Evolutionary conservation across 2,888 invertebrate genomes (phyloP), one percentile per base, ranked within the genome.

Genomic region (Cerastis rubricosa): DNA sequence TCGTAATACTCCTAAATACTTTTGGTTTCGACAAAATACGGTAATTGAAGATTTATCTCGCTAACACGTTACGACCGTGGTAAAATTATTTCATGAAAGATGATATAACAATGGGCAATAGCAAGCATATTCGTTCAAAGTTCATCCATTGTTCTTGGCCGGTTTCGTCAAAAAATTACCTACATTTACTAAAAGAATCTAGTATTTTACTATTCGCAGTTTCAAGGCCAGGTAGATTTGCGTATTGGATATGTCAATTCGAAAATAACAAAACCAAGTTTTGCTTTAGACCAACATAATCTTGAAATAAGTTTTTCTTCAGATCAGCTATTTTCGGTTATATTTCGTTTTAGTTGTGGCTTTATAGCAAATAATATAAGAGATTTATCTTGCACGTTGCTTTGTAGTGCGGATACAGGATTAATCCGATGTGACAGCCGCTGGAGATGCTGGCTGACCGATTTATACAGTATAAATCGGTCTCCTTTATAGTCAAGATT

Each of bases 31-130:
- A 64, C 71, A 80, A 76, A 83, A 65, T 69, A 77, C 78, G 59
- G 74, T 86, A 78, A 81, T 81, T 78, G 73, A 40, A 76, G 69
- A 78, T 81, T 77, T 74, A 82, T 84, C 77, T 82, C 54, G n/a
- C 71, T 63, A 78, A 75, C 77, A 72, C 73, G 49, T 73, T 76
- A 70, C 22, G 47, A 83, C 71, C 88, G 90, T 90, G 90, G 90
- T 83, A 90, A 90, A 90, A 83, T 80, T 85, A 90, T 89, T 87
- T 87, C 74, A 86, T 83, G 81, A 83, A 75, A 85, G 86, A 85
- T 87, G 85, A 81, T 78, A 78, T 80, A 91, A 92, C 92, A 92
- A 92, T 92, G 75, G 88, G 82, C 74, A 86, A 80, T 88, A 81
- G 74, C 78, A 80, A 86, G 85, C 87, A 85, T 87, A 86, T 89